A percentile compares a stretch with the other conserved stretches of the same genome.
phyloP scores from a whole-genome alignment of 2,888 invertebrate species.

The Phasia obesa region DNA sequence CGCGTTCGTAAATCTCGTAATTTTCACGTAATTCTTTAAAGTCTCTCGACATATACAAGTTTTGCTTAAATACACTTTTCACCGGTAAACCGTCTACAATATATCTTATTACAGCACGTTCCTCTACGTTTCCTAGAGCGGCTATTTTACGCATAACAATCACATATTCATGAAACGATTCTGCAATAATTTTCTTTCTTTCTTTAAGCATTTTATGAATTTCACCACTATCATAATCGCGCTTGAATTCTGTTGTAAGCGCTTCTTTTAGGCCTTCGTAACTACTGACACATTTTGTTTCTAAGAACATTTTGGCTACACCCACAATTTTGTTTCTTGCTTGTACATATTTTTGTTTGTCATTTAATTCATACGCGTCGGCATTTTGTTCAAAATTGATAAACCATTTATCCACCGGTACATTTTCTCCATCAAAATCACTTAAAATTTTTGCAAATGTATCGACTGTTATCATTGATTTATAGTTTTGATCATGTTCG shows the following conservation, averaged over 20 bases:
- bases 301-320: slow-evolving; percentile 42
- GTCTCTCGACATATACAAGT: too few species aligned
- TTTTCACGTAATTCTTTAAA: too few species aligned
- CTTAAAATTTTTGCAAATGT: slow-evolving; percentile 53
- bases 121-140: slow-evolving; percentile 40
- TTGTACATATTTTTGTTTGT: slow-evolving; percentile 49
- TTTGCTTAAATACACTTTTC: too few species aligned
- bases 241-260: slow-evolving; percentile 26
- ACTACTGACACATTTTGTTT: slow-evolving; percentile 39
- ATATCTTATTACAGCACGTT: slow-evolving; percentile 22
- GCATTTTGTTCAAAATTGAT: slow-evolving; percentile 47
- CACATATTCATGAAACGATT: slow-evolving; percentile 43
- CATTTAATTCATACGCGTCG: slow-evolving; percentile 47
- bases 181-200: slow-evolving; percentile 13
- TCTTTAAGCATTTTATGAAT: slow-evolving; percentile 35
- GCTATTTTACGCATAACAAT: slow-evolving; percentile 42
- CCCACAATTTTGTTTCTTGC: slow-evolving; percentile 36
- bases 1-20: slow-evolving; percentile 2
- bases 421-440: slow-evolving; percentile 47
- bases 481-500: slow-evolving; percentile 9
- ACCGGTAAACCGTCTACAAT: slow-evolving; percentile 22
- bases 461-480: slow-evolving; percentile 14
- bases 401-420: slow-evolving; percentile 46
- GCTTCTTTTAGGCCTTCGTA: slow-evolving; percentile 25
- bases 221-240: slow-evolving; percentile 11